These are phyloP conservation scores for Drosophila sordidula DNA, from an alignment of 2,888 invertebrate species.

Conservation along the genomic window DNA sequence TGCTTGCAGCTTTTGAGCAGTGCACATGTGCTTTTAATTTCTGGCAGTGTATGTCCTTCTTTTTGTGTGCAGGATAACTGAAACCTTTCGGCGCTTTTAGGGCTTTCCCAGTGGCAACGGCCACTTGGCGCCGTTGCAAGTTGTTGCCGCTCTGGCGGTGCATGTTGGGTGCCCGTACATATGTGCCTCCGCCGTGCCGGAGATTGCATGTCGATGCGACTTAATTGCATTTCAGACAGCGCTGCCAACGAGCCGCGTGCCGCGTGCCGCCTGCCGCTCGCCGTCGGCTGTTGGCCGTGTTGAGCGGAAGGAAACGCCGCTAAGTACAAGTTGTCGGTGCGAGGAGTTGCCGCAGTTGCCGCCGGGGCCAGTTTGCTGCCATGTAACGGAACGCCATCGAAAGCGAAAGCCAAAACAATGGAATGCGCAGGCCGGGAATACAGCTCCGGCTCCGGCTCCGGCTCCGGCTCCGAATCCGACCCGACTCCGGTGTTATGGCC, in stretches of 20 bases:
- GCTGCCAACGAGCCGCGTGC: conserved; percentile 70
- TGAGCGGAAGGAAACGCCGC: conserved; percentile 71
- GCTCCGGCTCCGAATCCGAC: neutral
- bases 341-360: neutral
- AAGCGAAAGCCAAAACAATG: conserved; percentile 55
- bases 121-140: conserved; percentile 19
- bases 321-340: conserved; percentile 70
- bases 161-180: conserved; percentile 9
- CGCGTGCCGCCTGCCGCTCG: conserved; percentile 13
- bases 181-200: conserved; percentile 55
- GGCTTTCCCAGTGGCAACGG: conserved; percentile 34
- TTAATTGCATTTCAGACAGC: conserved; percentile 79
- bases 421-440: conserved; percentile 13
- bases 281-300: conserved; percentile 45
- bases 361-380: conserved; percentile 25
- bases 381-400: conserved; percentile 37
- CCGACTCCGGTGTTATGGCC: neutral
- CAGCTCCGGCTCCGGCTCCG: neutral
- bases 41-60: neutral
- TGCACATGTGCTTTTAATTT: neutral
- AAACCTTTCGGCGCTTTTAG: conserved; percentile 63
- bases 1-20: no score
- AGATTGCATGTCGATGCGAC: conserved; percentile 79
- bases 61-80: conserved; percentile 28
- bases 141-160: conserved; percentile 6